Conservation (phyloP, 2,113 vertebrate species). For the Paraplagusia blochii region DNA sequence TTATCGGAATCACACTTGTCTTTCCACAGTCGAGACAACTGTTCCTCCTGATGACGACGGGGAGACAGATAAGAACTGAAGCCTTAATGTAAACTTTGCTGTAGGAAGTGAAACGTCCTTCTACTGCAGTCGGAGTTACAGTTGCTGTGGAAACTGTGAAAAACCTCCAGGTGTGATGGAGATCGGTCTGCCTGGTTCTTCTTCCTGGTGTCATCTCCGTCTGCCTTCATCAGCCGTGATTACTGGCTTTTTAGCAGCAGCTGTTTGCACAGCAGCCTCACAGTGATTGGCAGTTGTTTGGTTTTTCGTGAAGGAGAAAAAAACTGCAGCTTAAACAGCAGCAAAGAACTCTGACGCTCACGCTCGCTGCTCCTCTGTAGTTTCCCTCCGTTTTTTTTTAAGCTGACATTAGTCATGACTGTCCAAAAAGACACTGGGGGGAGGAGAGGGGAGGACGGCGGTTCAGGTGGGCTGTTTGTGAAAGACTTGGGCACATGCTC, state of each 20-base stretch:
- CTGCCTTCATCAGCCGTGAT: background rate
- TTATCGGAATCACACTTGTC: no score
- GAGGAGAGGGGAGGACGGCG: slow-evolving; percentile 23
- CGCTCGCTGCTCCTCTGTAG: background rate
- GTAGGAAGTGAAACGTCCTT: slow-evolving; percentile 44
- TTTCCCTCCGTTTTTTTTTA: slow-evolving; percentile 12
- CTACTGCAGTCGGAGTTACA: slow-evolving; percentile 25
- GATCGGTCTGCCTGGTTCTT: no score
- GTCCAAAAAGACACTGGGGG: slow-evolving; percentile 27
- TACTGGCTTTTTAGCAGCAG: slow-evolving; percentile 1
- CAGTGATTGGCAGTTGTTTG: slow-evolving; percentile 38
- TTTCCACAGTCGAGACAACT: no score
- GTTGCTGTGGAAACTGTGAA: slow-evolving; percentile 75
- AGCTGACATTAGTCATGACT: slow-evolving; percentile 27
- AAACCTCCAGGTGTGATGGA: slow-evolving; percentile 18
- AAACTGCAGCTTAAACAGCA: slow-evolving; percentile 26
- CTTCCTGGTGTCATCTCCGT: no score
- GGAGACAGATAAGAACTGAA: slow-evolving; percentile 8
- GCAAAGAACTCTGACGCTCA: slow-evolving; percentile 1
- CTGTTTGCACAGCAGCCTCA: slow-evolving; percentile 17
- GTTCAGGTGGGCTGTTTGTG: slow-evolving; percentile 58
- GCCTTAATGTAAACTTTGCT: slow-evolving; percentile 33
- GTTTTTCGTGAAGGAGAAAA: slow-evolving; percentile 32
- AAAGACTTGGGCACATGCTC: slow-evolving; percentile 44
- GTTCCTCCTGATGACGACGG: background rate